Evolutionary conservation across 2,888 invertebrate genomes (phyloP).

Genomic region (Brassicogethes aeneus): DNA sequence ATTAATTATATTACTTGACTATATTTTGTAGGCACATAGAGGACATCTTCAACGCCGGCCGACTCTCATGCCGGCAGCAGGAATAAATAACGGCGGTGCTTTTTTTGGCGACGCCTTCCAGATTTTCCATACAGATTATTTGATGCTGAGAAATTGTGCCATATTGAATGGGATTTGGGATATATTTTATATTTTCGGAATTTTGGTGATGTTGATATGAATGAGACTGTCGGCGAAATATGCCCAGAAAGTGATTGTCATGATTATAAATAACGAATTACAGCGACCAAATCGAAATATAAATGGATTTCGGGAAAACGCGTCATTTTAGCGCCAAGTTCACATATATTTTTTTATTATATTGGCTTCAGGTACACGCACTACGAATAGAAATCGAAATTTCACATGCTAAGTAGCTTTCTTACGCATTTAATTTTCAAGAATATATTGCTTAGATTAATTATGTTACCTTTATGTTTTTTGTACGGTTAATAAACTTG

Average conservation of each 20-base stretch:
- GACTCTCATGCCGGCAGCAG: neutral
- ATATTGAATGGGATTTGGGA: constrained; percentile 30
- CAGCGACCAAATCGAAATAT: constrained; percentile 1
- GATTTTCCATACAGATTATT: constrained; percentile 29
- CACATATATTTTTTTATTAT: neutral
- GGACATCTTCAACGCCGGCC: no score
- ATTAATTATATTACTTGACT: no score
- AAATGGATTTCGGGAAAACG: neutral
- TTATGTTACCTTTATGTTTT: no score
- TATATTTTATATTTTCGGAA: constrained; percentile 25
- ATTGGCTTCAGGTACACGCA: neutral
- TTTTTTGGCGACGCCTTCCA: constrained; percentile 15
- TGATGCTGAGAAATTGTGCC: constrained; percentile 29
- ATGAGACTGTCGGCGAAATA: constrained; percentile 12
- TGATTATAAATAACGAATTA: constrained; percentile 13
- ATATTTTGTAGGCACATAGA: no score
- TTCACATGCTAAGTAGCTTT: no score
- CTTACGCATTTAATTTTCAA: no score
- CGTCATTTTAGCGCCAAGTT: neutral
- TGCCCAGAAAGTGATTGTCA: constrained; percentile 11
- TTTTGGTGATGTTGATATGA: constrained; percentile 12
- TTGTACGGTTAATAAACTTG: no score
- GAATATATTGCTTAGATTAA: no score
- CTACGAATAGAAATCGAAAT: neutral
- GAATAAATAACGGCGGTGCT: neutral